Conservation (phyloP, 2,113 vertebrate genomes). For the Silurus meridionalis region DNA sequence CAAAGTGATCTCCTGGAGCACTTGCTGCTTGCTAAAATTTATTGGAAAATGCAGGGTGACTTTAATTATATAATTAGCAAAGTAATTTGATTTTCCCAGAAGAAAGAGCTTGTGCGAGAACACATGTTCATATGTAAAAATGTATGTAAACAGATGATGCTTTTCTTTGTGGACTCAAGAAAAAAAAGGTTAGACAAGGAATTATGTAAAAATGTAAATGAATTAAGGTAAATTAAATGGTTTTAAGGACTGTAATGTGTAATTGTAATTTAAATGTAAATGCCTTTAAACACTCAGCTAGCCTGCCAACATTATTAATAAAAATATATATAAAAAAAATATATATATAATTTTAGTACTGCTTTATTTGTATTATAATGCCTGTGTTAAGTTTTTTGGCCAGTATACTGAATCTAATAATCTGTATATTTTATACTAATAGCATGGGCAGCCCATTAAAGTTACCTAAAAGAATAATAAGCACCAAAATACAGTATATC, state of each 20-base stretch:
- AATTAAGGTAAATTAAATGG: neutral
- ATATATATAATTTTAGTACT: no score
- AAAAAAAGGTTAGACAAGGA: neutral
- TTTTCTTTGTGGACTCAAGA: neutral
- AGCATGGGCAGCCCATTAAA: neutral
- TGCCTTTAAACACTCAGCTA: neutral
- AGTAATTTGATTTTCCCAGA: neutral
- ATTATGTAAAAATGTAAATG: neutral
- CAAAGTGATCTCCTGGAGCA: neutral
- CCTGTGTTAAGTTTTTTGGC: neutral
- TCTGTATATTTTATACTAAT: neutral
- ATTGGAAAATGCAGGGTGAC: slow-evolving; percentile 14
- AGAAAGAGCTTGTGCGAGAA: neutral
- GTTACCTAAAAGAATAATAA: neutral
- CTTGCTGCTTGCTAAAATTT: slow-evolving; percentile 8
- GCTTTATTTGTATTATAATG: neutral
- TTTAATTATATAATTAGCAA: neutral
- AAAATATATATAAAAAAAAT: no score
- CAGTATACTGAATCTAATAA: neutral
- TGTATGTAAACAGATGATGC: neutral
- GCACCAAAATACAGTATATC: neutral
- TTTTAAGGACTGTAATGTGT: neutral
- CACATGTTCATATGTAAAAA: neutral
- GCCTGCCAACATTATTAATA: neutral
- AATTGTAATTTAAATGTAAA: neutral